Conservation (phyloP, 2,888 invertebrate genomes). For the Drosophila emarginata region DNA sequence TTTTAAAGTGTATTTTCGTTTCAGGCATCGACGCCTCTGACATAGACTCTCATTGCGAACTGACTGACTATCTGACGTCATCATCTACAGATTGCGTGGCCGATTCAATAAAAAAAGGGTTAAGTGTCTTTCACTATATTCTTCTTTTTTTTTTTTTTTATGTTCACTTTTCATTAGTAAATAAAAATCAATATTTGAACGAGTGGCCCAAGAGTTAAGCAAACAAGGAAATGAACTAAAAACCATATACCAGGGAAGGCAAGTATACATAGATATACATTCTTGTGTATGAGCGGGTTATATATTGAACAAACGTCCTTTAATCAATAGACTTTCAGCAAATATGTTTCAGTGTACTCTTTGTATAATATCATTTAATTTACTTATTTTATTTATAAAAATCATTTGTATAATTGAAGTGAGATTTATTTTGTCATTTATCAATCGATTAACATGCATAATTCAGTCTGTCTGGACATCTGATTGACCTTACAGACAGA, state of each 20-base stretch:
- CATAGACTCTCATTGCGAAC: conserved; percentile 26
- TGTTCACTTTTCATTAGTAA: conserved; percentile 74
- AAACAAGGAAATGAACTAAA: conserved; percentile 7
- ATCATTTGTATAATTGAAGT: too few relatives aligned
- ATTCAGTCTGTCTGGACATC: too few relatives aligned
- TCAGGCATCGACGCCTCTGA: conserved; percentile 27
- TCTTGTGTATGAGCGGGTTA: neutral
- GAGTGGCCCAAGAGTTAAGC: conserved; percentile 18
- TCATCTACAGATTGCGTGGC: conserved; percentile 73
- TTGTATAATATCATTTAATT: too few relatives aligned
- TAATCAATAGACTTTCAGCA: neutral
- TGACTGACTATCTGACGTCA: conserved; percentile 67
- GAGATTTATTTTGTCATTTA: too few relatives aligned
- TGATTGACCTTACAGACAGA: too few relatives aligned
- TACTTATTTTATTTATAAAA: too few relatives aligned
- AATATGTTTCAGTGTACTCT: too few relatives aligned
- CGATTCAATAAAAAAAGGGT: conserved; percentile 68
- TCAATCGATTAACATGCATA: too few relatives aligned
- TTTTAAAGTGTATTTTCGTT: conserved; percentile 55
- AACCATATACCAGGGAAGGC: neutral
- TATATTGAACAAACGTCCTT: neutral
- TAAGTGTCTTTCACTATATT: conserved; percentile 53
- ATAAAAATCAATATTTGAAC: conserved; percentile 64
- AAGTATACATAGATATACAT: conserved; percentile 22
- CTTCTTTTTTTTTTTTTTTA: conserved; percentile 40